Evolutionary conservation across 2,113 vertebrate genomes (phyloP).

Genomic region (Empidonax traillii): DNA sequence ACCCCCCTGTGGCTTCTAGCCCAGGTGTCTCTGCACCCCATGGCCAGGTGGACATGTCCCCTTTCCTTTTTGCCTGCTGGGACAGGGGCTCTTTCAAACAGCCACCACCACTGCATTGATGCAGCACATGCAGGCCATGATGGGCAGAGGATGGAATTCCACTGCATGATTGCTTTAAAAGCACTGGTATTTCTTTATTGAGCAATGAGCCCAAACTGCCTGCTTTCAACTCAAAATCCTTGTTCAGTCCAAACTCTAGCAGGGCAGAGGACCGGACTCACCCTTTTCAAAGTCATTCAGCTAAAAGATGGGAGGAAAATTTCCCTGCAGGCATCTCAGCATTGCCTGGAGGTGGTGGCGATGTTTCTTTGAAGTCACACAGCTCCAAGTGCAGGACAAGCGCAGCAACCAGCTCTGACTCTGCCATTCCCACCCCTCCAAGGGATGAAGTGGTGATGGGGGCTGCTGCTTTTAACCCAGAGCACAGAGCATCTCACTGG

Average conservation of each 20-base stretch:
- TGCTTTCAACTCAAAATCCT: background rate
- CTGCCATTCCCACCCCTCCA: background rate
- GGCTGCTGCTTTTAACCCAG: background rate
- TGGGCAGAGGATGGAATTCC: background rate
- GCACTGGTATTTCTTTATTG: background rate
- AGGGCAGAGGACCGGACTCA: background rate
- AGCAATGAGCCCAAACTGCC: background rate
- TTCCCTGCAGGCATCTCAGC: background rate
- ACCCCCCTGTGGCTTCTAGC: background rate
- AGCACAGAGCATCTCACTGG: background rate
- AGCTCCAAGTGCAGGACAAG: fast-evolving
- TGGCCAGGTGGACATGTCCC: background rate
- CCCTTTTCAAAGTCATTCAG: background rate
- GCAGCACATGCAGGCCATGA: background rate
- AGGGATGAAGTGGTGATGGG: background rate
- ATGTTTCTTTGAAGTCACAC: background rate
- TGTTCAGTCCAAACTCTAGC: background rate
- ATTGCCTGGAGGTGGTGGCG: background rate
- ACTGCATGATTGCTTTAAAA: background rate
- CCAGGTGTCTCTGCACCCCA: fast-evolving
- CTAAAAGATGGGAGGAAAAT: background rate
- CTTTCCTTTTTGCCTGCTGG: background rate
- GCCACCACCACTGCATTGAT: background rate
- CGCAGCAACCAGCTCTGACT: background rate
- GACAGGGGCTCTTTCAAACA: background rate